Evolutionary conservation across 2,888 invertebrate genomes (phyloP), one percentile per base, ranked within the genome.

Genomic region (Dryococelus australis): DNA sequence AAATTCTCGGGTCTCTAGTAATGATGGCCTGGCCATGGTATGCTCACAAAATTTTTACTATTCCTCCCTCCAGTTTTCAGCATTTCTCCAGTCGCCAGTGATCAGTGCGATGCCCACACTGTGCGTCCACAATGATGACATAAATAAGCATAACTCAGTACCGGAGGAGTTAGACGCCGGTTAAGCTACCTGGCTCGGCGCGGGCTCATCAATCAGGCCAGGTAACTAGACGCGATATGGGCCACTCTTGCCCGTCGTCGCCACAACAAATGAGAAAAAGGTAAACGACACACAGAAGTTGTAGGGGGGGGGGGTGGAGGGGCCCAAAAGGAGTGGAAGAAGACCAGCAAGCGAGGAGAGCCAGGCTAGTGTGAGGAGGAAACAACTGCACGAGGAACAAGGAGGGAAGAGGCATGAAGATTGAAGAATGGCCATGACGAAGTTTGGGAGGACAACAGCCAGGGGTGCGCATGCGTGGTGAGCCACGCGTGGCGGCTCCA

Each of bases 391-490:
- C 26, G 79, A 85, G 35, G 27, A 86, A 87, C 86, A 80, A 80
- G 85, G 47, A 84, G 87, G 80, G 84, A 87, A 87, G 87, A 87
- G 85, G 85, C 87, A 86, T 85, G 89, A 87, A 87, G 87, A 89
- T 85, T 87, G 89, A 87, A 85, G 86, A 88, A 87, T 87, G 84
- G 87, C 83, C 89, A 90, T 89, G 89, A 90, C 90, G 89, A 91
- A 91, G 91, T 91, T 91, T 91, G 91, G 91, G 91, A 92, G 91
- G 92, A 92, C 88, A 86, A 86, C 87, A 86, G 86, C 20, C 16
- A 83, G 43, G 83, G 83, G 43, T 83, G 83, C 24, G 20, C 83
- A 43, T 83, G 83, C 6, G 28, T 8, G 24, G 35, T 35, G 43
- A 13, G 83, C 83, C 83, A 83, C 28, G 83, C 43, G 83, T 83